Evolutionary conservation across 2,113 vertebrate genomes (phyloP), one percentile per base, ranked within the genome.

Genomic region (Odontesthes bonariensis): DNA sequence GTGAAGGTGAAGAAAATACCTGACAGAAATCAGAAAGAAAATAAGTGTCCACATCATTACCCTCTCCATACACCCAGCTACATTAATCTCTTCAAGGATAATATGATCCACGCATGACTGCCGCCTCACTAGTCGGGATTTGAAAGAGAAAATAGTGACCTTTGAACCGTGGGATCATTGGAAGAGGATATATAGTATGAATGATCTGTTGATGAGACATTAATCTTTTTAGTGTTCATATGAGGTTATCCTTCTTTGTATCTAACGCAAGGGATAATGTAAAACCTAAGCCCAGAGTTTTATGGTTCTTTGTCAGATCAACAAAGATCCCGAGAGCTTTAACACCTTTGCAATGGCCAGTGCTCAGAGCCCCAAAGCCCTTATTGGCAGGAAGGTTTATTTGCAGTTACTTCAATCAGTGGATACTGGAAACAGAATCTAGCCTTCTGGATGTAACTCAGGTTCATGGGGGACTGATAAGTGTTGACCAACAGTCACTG

Each of bases 21-120:
- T 63, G 46, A n/a, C 17, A 69, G 47, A 72, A 72, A 77, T 55
- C n/a, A 63, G 75, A 79, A 74, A 66, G 64, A 81, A 67, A 79
- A 73, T 79, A 84, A 83, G 75, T 78, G 77, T 70, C 61, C 79
- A 88, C 88, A 75, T 79, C 88, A 89, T 92, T 89, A 89, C 77
- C 86, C 79, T 80, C 82, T 85, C 77, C 86, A 86, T 84, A 81
- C 83, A 79, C 79, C 84, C 82, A 44, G 85, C 77, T 49, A 77
- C 89, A 89, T 88, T 89, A 80, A 89, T 92, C 86, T 90, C 84
- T 46, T 85, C 79, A 64, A 85, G 73, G 86, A 90, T 89, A 88
- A 86, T 87, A 86, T 80, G 84, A 86, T 75, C 85, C 77, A 81
- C 59, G 88, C 88, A 84, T 80, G 79, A 80, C 89, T 88, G 86